These are phyloP conservation scores for Dolomedes plantarius DNA, from an alignment of 2,888 invertebrate genomes.

Conservation along the genomic window DNA sequence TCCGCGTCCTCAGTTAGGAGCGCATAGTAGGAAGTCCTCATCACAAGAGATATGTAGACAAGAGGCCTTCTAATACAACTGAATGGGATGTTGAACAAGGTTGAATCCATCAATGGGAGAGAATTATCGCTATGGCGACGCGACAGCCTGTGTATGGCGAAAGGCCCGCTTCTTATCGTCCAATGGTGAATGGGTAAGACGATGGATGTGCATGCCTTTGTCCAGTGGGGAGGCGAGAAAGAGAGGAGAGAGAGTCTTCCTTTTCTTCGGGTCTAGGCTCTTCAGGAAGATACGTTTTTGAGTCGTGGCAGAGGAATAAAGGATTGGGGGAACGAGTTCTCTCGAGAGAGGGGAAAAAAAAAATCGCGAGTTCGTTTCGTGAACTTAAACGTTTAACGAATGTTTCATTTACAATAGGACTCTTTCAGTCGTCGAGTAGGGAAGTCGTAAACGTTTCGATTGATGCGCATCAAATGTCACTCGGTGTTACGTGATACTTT, in stretches of 20 bases:
- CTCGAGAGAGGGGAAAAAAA: neutral
- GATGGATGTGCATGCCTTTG: conserved; percentile 12
- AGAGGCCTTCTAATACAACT: conserved; percentile 16
- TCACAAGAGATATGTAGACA: conserved; percentile 16
- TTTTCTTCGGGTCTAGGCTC: conserved; percentile 1
- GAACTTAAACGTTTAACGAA: conserved; percentile 8
- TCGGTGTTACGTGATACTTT: too few relatives aligned
- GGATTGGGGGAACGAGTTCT: conserved; percentile 7
- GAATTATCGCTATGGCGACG: conserved; percentile 15
- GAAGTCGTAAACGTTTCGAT: too few relatives aligned
- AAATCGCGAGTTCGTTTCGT: conserved; percentile 1
- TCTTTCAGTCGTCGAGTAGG: too few relatives aligned
- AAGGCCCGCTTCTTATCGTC: conserved; percentile 3
- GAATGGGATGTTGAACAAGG: conserved; percentile 18
- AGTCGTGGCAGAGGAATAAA: neutral
- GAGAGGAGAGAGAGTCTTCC: neutral
- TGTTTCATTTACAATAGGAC: neutral
- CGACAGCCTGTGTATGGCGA: too few relatives aligned
- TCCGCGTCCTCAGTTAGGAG: conserved; percentile 4
- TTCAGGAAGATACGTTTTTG: neutral
- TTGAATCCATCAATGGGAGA: conserved; percentile 7
- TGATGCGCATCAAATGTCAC: too few relatives aligned
- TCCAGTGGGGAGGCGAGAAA: conserved; percentile 8
- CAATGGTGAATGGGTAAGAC: conserved; percentile 10
- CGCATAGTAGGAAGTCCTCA: conserved; percentile 13